Conservation (phyloP, 2,797 vertebrate genomes). For the Eurystomus glaucurus region DNA sequence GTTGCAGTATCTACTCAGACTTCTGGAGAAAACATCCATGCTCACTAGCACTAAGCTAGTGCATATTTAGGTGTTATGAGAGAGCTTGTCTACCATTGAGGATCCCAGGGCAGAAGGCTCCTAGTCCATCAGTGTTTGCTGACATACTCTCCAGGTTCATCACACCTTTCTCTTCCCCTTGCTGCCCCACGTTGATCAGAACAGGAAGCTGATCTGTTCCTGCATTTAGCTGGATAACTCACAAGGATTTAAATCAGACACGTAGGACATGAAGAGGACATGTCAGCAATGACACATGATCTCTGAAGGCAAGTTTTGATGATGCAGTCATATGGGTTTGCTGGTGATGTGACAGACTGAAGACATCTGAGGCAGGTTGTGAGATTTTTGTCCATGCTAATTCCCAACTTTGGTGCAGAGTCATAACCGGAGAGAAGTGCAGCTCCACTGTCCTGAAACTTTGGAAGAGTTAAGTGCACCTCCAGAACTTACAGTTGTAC, state of each 20-base stretch:
- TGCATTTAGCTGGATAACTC: not conserved
- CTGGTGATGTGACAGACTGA: not conserved
- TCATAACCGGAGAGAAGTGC: not conserved
- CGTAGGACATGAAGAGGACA: not conserved
- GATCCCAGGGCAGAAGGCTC: not conserved
- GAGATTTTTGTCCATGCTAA: not conserved
- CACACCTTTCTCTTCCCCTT: not conserved
- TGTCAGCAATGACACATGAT: not conserved
- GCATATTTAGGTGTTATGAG: not conserved
- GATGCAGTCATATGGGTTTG: not conserved
- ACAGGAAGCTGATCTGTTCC: not conserved
- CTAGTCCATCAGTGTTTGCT: not conserved
- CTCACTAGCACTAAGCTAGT: not conserved
- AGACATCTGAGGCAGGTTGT: not conserved
- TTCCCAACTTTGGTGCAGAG: not conserved
- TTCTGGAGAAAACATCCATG: not conserved
- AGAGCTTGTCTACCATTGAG: not conserved
- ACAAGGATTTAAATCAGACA: not conserved
- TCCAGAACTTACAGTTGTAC: not conserved
- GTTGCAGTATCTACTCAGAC: not conserved
- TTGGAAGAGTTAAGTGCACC: not conserved
- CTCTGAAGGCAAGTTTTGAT: not conserved
- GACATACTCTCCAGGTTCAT: not conserved
- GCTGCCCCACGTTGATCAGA: not conserved
- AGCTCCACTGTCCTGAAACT: not conserved